phyloP scores from a whole-genome alignment of 2,113 vertebrate genomes.

The Lota lota region DNA sequence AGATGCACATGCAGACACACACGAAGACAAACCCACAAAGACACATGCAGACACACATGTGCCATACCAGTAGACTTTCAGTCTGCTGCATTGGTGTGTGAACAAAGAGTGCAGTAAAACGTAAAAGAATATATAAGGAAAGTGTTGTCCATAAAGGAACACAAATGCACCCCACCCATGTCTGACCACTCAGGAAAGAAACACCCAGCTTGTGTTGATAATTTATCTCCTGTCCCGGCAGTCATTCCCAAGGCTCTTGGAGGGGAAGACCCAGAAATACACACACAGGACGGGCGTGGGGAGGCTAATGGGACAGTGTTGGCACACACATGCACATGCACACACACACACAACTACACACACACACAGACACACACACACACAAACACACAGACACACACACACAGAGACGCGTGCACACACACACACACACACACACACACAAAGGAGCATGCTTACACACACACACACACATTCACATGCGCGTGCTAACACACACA shows the following conservation, averaged over 20 bases:
- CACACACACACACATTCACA: too few species aligned
- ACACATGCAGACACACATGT: neutral
- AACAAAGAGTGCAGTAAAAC: slow-evolving; percentile 10
- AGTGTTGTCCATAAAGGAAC: slow-evolving; percentile 36
- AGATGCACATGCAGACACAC: neutral
- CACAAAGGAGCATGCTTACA: too few species aligned
- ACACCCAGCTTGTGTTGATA: slow-evolving; percentile 67
- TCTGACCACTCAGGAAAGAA: slow-evolving; percentile 65
- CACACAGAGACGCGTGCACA: too few species aligned
- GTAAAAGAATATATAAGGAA: too few species aligned
- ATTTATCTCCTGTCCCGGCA: slow-evolving; percentile 65
- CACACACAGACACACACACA: too few species aligned
- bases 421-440: too few species aligned
- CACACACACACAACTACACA: neutral
- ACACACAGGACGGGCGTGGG: slow-evolving; percentile 51
- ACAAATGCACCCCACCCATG: slow-evolving; percentile 49
- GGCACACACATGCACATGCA: slow-evolving; percentile 2
- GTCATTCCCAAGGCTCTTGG: slow-evolving; percentile 55
- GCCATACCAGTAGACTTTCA: too few species aligned
- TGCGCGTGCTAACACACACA: too few species aligned
- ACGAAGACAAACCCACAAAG: slow-evolving; percentile 12
- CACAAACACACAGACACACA: too few species aligned
- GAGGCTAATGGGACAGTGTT: slow-evolving; percentile 36
- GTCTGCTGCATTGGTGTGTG: slow-evolving; percentile 18
- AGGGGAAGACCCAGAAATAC: slow-evolving; percentile 58